Conservation (phyloP, 1,140 invertebrate genomes). For the Tetramorium parvispinum region DNA sequence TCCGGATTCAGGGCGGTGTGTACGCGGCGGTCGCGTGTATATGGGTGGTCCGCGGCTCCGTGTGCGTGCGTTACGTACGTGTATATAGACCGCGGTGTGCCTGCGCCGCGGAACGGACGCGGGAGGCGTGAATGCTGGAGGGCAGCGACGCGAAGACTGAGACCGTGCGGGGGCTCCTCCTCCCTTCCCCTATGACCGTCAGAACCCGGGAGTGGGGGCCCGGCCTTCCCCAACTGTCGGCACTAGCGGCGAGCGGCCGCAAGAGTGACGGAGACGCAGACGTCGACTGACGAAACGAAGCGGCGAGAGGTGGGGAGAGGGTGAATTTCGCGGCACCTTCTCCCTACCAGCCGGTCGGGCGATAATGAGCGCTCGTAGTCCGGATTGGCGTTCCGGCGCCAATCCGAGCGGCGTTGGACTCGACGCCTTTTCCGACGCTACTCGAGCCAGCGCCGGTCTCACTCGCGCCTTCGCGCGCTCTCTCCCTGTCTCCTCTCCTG, state of each 20-base stretch:
- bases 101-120: slow-evolving; percentile 78
- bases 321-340: slow-evolving; percentile 55
- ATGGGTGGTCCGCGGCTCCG: slow-evolving; percentile 56
- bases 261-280: slow-evolving; percentile 44
- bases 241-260: not conserved
- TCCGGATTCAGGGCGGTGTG: slow-evolving; percentile 74
- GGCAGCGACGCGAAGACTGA: slow-evolving; percentile 84
- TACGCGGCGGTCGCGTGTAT: slow-evolving; percentile 66
- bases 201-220: slow-evolving; percentile 43
- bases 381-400: slow-evolving; percentile 84
- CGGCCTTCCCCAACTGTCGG: slow-evolving; percentile 50
- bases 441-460: slow-evolving; percentile 41
- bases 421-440: slow-evolving; percentile 84
- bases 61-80: slow-evolving; percentile 73
- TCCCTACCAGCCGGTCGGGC: slow-evolving; percentile 74
- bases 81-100: slow-evolving; percentile 67
- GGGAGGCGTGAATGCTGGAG: slow-evolving; percentile 86
- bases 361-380: slow-evolving; percentile 84
- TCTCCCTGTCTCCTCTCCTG: slow-evolving; percentile 38
- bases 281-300: slow-evolving; percentile 2
- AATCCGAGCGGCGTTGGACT: slow-evolving; percentile 83
- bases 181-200: slow-evolving; percentile 79
- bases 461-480: slow-evolving; percentile 30
- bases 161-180: slow-evolving; percentile 81
- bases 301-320: slow-evolving; percentile 1